Conservation (phyloP, 2,888 invertebrate genomes). For the Synanthedon myopaeformis region DNA sequence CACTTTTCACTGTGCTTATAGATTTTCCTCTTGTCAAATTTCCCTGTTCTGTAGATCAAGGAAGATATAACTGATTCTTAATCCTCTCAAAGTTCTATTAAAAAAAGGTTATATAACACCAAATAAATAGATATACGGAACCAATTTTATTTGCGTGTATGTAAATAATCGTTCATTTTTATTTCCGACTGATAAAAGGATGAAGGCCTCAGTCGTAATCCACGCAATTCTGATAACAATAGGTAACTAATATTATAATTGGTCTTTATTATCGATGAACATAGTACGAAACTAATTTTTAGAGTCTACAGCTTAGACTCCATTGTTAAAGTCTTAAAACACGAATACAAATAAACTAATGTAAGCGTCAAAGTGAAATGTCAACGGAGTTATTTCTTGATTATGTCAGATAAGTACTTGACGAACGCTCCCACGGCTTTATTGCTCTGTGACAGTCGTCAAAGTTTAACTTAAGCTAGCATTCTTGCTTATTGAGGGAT, state of each 20-base stretch:
- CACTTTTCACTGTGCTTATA: no score
- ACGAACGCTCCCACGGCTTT: slow-evolving; percentile 6
- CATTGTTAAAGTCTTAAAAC: no score
- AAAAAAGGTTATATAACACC: no score
- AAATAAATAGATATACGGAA: no score
- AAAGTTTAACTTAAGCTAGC: slow-evolving; percentile 4
- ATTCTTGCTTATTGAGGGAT: slow-evolving; percentile 5
- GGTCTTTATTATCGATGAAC: no score
- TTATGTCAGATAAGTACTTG: slow-evolving; percentile 6
- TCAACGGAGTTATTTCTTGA: slow-evolving; percentile 1
- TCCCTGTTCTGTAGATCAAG: no score
- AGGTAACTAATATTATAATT: neutral
- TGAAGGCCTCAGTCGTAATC: neutral
- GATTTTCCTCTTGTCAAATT: no score
- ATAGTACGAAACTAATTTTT: no score
- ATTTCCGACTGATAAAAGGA: slow-evolving; percentile 9
- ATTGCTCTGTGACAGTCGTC: slow-evolving; percentile 9
- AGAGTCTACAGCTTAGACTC: no score
- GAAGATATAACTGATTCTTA: no score
- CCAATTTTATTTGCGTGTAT: no score
- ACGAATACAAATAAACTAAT: neutral
- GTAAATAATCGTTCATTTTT: neutral
- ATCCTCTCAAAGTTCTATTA: no score
- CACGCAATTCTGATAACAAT: neutral
- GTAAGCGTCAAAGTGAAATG: neutral